Evolutionary conservation across 2,797 vertebrate genomes (phyloP), one percentile per base, ranked within the genome.

Genomic region (Sebastolobus altivelis): DNA sequence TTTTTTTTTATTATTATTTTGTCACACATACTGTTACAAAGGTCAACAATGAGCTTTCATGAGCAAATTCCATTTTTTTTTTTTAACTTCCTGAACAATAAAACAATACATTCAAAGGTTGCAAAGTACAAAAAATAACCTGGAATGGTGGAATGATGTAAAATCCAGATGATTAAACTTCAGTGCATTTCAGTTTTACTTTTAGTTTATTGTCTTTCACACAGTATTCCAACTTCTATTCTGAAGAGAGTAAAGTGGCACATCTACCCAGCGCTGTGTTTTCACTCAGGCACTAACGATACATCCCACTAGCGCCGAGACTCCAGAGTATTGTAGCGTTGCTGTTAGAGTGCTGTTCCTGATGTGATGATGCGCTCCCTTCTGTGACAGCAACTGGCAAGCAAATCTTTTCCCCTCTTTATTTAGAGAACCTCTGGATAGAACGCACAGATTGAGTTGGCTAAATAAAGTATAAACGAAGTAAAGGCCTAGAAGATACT

Each of bases 331-430:
- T 77, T 63, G 56, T 46, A 52, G 46, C 9, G 16, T 18, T 61
- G 25, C 66, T 76, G 66, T 61, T 40, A n/a, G 43, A 66, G 56
- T 67, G 74, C 9, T 73, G 69, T 63, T 72, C 38, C 29, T 82
- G 43, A 67, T 43, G 62, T 62, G 74, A 72, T 31, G 46, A 77
- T 67, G 58, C 35, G 66, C 61, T 62, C 55, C 9, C 61, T 38
- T 56, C 46, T 46, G 68, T 81, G 79, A 81, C 65, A 75, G 78
- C 59, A n/a, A 49, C 31, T 11, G 25, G 54, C 65, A 38, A 54
- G 40, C 12, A 60, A 31, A 43, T 52, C 13, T 52, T 58, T 31
- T 13, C 9, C 8, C 18, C 7, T 37, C 31, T 63, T 38, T 29
- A 29, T 35, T 67, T 11, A 43, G 29, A 58, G 16, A 63, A 58